Evolutionary conservation across 2,888 invertebrate species (phyloP), one percentile per base, ranked within the genome.

Genomic region (Scaptomyza cyrtandrae): DNA sequence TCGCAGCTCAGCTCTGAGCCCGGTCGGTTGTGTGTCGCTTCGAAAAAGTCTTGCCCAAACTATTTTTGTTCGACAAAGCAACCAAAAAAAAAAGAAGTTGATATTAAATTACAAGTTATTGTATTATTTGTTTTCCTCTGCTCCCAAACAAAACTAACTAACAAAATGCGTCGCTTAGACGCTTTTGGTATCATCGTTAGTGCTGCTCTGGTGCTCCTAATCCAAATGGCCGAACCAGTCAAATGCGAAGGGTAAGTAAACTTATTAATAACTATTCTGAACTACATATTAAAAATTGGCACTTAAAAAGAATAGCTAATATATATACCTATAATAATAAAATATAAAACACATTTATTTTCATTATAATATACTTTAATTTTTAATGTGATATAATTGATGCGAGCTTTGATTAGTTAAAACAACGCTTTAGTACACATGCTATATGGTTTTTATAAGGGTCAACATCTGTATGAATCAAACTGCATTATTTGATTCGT

Each of bases 141-240:
- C 10, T 48, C 56, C 55, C 37, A 55, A 29, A 31, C 13, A 44
- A 37, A 48, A 33, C 16, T 6, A 59, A 73, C 56, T 49, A 52
- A 57, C 58, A 66, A 82, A 80, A 85, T 85, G 84, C 79, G 84
- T 69, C 79, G 79, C 49, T 68, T 61, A 88, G 88, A 64, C 86
- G 85, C 71, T 59, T 67, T 84, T 68, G 69, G 53, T 65, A 65
- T 80, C 58, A 54, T 78, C 55, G 61, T 62, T 60, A 72, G 65
- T 56, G 65, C 55, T 56, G 56, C 68, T 66, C 61, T 84, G 52
- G 68, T 63, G 19, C 63, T 86, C n/a, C 71, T 84, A n/a, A 24
- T 50, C 31, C 84, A 74, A 69, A 78, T 68, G 72, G 76, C 84
- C 63, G 74, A 76, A 52, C 61, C 68, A 52, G 87, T 86, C 37